These are phyloP conservation scores for Sternotherus odoratus DNA, from an alignment of 2,797 vertebrate species.

Conservation along the genomic window DNA sequence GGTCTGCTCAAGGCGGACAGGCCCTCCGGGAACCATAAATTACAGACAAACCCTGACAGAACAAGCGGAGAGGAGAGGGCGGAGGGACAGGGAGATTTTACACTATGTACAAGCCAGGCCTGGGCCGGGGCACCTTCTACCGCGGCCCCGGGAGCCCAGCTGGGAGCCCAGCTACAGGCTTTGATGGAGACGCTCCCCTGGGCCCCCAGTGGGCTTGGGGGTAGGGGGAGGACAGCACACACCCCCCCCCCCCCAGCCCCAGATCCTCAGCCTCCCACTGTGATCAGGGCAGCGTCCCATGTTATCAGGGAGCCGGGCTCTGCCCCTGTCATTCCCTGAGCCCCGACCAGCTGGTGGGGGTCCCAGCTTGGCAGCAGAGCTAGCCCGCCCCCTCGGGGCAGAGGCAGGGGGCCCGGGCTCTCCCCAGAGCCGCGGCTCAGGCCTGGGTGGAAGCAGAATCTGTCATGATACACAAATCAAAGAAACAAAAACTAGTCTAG, in stretches of 20 bases:
- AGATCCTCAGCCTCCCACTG: not conserved
- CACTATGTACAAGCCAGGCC: conserved; percentile 64
- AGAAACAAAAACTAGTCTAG: not conserved
- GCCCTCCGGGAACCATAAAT: conserved; percentile 56
- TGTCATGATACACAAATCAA: not conserved
- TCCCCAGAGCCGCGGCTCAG: not conserved
- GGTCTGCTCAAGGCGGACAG: not conserved
- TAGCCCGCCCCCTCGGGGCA: not conserved
- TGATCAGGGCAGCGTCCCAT: not conserved
- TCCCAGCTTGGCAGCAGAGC: not conserved
- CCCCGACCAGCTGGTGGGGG: no score
- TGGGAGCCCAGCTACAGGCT: not conserved
- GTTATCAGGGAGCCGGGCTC: not conserved
- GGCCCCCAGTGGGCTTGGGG: rapidly evolving
- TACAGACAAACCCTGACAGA: not conserved
- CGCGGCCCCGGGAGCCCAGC: rapidly evolving
- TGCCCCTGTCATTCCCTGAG: no score
- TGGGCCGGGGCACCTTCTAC: rapidly evolving
- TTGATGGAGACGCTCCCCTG: not conserved
- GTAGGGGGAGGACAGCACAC: not conserved
- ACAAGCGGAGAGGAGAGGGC: not conserved
- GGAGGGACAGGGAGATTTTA: conserved; percentile 41
- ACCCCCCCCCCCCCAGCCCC: no score
- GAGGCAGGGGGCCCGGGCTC: not conserved
- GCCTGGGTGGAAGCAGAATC: not conserved